A percentile compares a stretch with the other conserved stretches of the same genome.
These are phyloP conservation scores for Hofmannophila pseudospretella DNA, from an alignment of 2,888 invertebrate species.

Conservation along the genomic window DNA sequence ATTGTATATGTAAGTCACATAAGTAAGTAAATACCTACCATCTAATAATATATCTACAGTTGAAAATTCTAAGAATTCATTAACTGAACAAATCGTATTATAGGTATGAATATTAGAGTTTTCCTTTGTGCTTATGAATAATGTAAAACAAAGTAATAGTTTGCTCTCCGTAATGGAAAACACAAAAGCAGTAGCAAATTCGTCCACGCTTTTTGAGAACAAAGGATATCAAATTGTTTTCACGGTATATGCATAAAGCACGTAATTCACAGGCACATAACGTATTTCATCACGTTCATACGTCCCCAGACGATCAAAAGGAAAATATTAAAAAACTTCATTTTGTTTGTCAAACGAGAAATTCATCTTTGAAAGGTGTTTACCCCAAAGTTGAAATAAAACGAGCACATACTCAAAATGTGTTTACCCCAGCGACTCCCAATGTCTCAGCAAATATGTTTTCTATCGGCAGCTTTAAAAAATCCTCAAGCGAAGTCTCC, in stretches of 20 bases:
- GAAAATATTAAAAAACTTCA: constrained; percentile 54
- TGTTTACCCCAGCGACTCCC: constrained; percentile 43
- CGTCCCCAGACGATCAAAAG: constrained; percentile 27
- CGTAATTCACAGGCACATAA: not conserved
- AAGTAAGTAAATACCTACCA: no score
- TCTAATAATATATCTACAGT: no score
- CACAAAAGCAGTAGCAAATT: no score
- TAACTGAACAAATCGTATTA: no score
- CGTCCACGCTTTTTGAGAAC: no score
- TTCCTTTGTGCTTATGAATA: no score
- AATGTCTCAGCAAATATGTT: constrained; percentile 13
- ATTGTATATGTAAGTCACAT: no score
- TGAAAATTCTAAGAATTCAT: no score
- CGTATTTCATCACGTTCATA: constrained; percentile 8
- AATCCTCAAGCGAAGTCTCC: constrained; percentile 19
- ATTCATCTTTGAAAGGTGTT: constrained; percentile 65
- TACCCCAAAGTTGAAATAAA: constrained; percentile 62
- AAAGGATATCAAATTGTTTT: constrained; percentile 1
- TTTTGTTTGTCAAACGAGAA: constrained; percentile 58
- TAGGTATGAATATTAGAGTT: no score
- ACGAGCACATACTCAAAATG: constrained; percentile 52
- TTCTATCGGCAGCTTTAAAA: constrained; percentile 34
- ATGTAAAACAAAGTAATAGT: no score
- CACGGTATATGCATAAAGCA: not conserved
- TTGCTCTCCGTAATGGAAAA: no score